Conservation (phyloP, 92 coral and sea anemone species). For the Pocillopora meandrina region DNA sequence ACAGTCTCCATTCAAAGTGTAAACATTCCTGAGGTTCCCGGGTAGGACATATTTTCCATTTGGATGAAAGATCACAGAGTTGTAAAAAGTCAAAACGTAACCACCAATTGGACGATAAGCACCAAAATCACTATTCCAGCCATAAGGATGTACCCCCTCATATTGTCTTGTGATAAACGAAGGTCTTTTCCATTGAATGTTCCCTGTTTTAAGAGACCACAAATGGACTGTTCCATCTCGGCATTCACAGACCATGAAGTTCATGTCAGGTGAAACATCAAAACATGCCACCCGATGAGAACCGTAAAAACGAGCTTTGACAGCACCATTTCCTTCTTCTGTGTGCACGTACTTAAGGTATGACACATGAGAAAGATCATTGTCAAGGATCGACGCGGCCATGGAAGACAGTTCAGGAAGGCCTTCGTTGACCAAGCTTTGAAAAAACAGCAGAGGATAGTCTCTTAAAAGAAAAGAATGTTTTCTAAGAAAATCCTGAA, state of each 20-base stretch:
- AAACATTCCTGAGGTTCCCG: constrained; percentile 5
- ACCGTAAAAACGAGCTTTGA: constrained; percentile 24
- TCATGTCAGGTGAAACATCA: constrained; percentile 30
- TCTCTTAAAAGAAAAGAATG: background rate
- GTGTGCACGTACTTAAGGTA: constrained; percentile 9
- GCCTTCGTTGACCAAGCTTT: constrained; percentile 16
- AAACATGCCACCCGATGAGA: constrained; percentile 23
- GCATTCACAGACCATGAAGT: constrained; percentile 26
- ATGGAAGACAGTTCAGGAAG: background rate
- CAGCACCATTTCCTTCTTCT: background rate
- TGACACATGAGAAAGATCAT: background rate
- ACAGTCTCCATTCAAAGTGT: background rate
- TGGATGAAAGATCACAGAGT: constrained; percentile 17
- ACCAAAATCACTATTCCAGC: background rate
- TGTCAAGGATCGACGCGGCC: background rate
- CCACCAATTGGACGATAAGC: background rate
- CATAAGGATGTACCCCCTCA: background rate
- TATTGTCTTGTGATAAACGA: background rate
- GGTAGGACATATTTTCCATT: background rate
- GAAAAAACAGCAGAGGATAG: background rate
- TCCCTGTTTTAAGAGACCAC: constrained; percentile 25
- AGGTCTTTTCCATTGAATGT: constrained; percentile 11
- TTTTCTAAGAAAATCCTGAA: background rate
- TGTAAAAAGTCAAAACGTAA: background rate
- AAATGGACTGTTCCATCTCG: constrained; percentile 22